Conservation (phyloP, 1,140 invertebrate genomes). For the Paraescarpia echinospica region DNA sequence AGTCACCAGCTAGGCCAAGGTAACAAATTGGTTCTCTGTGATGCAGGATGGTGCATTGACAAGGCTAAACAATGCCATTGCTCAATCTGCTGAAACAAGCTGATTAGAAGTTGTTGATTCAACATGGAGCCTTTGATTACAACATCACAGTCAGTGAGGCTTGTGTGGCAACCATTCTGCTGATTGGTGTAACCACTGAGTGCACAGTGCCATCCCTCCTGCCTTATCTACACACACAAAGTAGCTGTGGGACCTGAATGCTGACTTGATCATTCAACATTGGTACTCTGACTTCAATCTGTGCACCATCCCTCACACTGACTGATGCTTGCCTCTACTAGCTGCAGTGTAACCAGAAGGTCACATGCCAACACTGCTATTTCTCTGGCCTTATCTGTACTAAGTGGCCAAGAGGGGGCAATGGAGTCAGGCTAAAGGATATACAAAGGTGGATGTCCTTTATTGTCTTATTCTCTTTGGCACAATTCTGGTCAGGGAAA, state of each 20-base stretch:
- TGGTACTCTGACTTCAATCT: not conserved
- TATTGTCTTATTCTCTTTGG: no score
- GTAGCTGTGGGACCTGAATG: not conserved
- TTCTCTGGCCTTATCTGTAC: not conserved
- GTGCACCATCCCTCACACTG: not conserved
- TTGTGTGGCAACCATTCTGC: not conserved
- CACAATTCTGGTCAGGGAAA: no score
- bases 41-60: not conserved
- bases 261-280: not conserved
- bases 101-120: not conserved
- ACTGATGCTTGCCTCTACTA: not conserved
- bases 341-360: not conserved
- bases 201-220: not conserved
- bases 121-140: not conserved
- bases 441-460: not conserved
- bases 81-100: not conserved
- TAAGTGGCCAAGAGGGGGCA: not conserved
- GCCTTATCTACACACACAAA: not conserved
- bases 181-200: not conserved
- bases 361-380: not conserved
- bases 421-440: not conserved
- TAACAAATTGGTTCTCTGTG: not conserved
- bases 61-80: not conserved
- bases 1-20: not conserved
- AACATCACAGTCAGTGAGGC: not conserved